Evolutionary conservation across 23 tunicate species (phyloP).

Genomic region (Trididemnum miniatum): DNA sequence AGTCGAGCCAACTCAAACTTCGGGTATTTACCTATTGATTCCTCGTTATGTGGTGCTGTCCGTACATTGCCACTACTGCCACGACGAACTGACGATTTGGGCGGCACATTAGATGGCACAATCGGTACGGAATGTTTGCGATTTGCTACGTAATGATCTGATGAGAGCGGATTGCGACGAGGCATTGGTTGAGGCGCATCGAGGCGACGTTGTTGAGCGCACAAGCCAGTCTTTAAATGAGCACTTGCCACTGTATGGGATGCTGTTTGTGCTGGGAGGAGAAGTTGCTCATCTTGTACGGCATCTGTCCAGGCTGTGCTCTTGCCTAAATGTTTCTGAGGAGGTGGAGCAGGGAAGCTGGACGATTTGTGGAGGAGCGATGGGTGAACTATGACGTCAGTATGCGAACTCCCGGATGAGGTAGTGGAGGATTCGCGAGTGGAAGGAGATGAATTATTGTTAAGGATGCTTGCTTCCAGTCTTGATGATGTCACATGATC

Average conservation of each 20-base stretch:
- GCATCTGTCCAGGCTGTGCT: background rate
- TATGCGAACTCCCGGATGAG: background rate
- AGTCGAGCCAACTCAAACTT: slow-evolving; percentile 37
- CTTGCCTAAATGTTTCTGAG: background rate
- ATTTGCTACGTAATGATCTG: background rate
- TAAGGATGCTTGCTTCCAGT: background rate
- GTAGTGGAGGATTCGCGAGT: slow-evolving; percentile 79
- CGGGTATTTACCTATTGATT: slow-evolving; percentile 33
- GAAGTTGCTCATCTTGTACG: slow-evolving; percentile 13
- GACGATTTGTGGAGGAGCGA: background rate
- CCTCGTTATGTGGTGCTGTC: background rate
- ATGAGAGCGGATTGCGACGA: background rate
- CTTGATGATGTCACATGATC: background rate
- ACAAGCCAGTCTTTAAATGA: slow-evolving; percentile 39
- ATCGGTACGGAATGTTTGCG: slow-evolving; percentile 13
- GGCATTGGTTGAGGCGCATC: slow-evolving; percentile 58
- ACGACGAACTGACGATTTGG: slow-evolving; percentile 4
- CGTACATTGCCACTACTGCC: background rate
- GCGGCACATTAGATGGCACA: background rate
- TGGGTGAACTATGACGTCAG: background rate
- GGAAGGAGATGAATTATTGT: slow-evolving; percentile 62
- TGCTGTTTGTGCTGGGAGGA: background rate
- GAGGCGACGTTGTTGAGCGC: slow-evolving; percentile 1
- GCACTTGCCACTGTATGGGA: slow-evolving; percentile 34
- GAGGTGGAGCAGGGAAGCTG: background rate